Evolutionary conservation across 2,888 invertebrate species (phyloP).

Genomic region (Listrodromus nycthemerus): DNA sequence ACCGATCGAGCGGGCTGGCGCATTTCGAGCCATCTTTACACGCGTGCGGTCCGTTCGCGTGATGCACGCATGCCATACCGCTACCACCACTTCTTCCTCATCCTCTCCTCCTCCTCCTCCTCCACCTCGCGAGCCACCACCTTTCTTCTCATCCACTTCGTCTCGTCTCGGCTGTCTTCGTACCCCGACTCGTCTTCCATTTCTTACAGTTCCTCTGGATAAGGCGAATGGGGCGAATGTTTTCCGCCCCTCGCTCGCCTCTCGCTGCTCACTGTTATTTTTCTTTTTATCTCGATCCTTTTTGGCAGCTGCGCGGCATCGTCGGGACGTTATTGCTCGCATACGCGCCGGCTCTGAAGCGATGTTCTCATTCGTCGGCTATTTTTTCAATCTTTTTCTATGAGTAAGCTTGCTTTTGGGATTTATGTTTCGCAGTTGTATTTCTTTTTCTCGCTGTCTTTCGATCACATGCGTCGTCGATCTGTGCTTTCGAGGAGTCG

Average conservation of each 20-base stretch:
- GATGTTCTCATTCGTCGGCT: not conserved
- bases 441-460: not conserved
- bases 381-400: not conserved
- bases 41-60: constrained; percentile 82
- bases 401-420: not conserved
- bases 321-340: constrained; percentile 27
- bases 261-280: constrained; percentile 5
- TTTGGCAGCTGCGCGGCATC: constrained; percentile 54
- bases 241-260: constrained; percentile 55
- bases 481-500: not conserved
- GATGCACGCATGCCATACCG: constrained; percentile 77
- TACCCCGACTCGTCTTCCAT: constrained; percentile 47
- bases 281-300: constrained; percentile 41
- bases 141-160: constrained; percentile 29
- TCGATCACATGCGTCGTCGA: no score
- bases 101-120: constrained; percentile 54
- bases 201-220: constrained; percentile 38
- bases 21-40: constrained; percentile 77
- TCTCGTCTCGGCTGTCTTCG: constrained; percentile 34
- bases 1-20: constrained; percentile 46
- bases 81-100: constrained; percentile 58
- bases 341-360: not conserved
- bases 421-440: not conserved
- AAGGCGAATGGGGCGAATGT: constrained; percentile 31
- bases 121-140: constrained; percentile 55